A percentile compares a stretch with the other conserved stretches of the same genome.
These are phyloP conservation scores for Diachrysia chrysitis DNA, from an alignment of 2,888 invertebrate species.

Conservation along the genomic window DNA sequence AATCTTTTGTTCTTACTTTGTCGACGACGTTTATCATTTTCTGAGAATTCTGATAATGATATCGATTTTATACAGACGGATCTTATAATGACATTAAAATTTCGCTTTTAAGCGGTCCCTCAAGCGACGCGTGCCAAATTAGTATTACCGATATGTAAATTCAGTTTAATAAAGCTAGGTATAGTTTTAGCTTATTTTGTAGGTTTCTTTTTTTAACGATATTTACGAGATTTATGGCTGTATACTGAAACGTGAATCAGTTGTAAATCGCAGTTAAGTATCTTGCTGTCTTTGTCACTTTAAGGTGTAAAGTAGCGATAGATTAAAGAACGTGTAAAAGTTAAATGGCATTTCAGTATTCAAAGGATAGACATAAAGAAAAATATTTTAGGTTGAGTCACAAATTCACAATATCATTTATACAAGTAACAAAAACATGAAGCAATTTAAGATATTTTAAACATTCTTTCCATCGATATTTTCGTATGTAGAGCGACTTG, in stretches of 20 bases:
- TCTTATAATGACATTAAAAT: background rate
- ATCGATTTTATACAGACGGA: constrained; percentile 4
- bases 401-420: background rate
- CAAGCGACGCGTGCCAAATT: constrained; percentile 4
- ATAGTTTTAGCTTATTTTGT: background rate
- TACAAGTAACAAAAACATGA: background rate
- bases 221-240: no score
- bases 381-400: background rate
- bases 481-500: background rate
- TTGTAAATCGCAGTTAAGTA: no score
- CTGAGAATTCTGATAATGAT: background rate
- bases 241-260: no score
- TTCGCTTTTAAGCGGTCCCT: background rate
- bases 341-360: no score
- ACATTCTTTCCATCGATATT: background rate
- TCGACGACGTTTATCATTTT: background rate
- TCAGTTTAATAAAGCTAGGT: background rate
- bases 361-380: background rate
- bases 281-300: no score
- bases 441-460: background rate
- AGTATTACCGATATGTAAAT: background rate
- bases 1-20: constrained; percentile 1
- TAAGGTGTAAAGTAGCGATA: no score
- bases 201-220: background rate
- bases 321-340: no score